phyloP scores from a whole-genome alignment of 30 jellyfish, hydroid and myxozoan species.

The Cassiopea xamachana region DNA sequence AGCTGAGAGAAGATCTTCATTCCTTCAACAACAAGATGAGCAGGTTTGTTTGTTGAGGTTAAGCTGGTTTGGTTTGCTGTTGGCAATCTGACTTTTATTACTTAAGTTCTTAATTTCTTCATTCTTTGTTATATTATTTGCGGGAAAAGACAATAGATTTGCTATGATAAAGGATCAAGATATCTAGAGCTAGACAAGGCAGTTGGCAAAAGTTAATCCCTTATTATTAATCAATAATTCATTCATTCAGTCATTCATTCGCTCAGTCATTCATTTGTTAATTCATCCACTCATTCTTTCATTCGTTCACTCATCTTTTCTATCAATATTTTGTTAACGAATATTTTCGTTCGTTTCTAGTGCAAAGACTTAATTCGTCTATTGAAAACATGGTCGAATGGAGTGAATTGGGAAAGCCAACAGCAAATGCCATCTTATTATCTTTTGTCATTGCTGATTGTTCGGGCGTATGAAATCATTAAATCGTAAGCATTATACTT shows the following conservation, averaged over 20 bases:
- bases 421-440: conserved; percentile 77
- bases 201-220: too few relatives aligned
- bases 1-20: conserved; percentile 68
- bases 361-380: conserved; percentile 89
- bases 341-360: conserved; percentile 25
- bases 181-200: too few relatives aligned
- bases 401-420: conserved; percentile 62
- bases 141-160: too few relatives aligned
- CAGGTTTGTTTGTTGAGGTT: conserved; percentile 32
- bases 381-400: conserved; percentile 80
- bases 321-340: not conserved
- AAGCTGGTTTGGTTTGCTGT: not conserved
- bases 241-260: not conserved
- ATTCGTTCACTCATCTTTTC: not conserved
- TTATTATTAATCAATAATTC: not conserved
- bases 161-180: too few relatives aligned
- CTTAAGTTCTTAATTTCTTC: not conserved
- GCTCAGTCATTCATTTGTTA: not conserved
- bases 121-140: too few relatives aligned
- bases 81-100: not conserved
- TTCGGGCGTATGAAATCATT: conserved; percentile 69
- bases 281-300: not conserved
- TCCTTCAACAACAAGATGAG: conserved; percentile 64
- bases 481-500: conserved; percentile 62
- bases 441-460: conserved; percentile 71